Evolutionary conservation across 1,140 invertebrate genomes (phyloP).

Genomic region (Arctopsyche grandis): DNA sequence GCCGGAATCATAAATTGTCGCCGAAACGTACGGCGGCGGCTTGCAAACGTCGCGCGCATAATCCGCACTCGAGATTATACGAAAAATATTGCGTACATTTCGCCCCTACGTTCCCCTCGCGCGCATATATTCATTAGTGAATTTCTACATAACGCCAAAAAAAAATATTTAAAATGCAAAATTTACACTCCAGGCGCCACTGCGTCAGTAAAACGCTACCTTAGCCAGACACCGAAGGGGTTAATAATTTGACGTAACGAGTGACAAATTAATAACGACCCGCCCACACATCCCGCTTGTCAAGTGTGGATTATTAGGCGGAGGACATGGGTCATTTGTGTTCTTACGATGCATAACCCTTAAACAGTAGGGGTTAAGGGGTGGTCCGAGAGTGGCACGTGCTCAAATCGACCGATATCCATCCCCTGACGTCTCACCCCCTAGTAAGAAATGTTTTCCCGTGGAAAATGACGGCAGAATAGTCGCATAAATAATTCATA

Average conservation of each 20-base stretch:
- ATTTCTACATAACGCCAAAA: too few species aligned
- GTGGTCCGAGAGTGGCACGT: not conserved
- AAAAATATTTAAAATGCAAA: too few species aligned
- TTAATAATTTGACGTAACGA: conserved; percentile 11
- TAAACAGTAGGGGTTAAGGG: not conserved
- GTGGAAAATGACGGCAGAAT: conserved; percentile 22
- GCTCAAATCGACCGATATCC: conserved; percentile 18
- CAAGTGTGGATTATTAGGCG: conserved; percentile 17
- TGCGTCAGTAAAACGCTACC: not conserved
- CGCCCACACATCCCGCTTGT: not conserved
- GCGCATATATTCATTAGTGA: not conserved
- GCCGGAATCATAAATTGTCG: conserved; percentile 6
- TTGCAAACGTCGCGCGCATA: not conserved
- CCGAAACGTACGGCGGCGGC: not conserved
- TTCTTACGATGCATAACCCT: conserved; percentile 3
- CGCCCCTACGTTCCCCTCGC: not conserved
- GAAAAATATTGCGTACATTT: not conserved
- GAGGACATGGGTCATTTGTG: conserved; percentile 26
- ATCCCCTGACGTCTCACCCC: not conserved
- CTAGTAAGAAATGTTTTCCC: conserved; percentile 13
- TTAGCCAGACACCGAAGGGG: not conserved
- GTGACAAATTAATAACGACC: conserved; percentile 20
- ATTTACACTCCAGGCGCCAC: too few species aligned
- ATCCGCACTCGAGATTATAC: not conserved
- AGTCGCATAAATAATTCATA: conserved; percentile 31